Evolutionary conservation across 2,888 invertebrate genomes (phyloP), one percentile per base, ranked within the genome.

Genomic region (Acholoe squamosa): DNA sequence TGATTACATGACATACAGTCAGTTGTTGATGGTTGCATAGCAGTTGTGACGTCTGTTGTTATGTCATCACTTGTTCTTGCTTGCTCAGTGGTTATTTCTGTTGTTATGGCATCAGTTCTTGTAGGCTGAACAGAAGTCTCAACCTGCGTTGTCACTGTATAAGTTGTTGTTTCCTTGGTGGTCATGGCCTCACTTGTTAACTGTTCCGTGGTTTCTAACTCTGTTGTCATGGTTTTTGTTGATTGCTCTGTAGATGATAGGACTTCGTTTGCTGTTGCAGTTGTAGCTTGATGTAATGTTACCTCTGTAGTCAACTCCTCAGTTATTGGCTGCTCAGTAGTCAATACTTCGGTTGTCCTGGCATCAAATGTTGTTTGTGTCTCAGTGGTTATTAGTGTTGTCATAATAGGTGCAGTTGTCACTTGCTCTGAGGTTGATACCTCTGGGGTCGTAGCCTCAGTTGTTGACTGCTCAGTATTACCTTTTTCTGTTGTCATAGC

Each of bases 41-140:
- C 19, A 1, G 25, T 71, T 71, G 28, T 14, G 0, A n/a, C 71
- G 3, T 28, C 71, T 71, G 25, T 71, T 71, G 25, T 25, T 28
- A 71, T 71, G 31, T 25, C 71, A 28, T 25, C 71, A 71, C 28
- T 71, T n/a, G 71, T 71, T 3, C 10, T 61, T 61, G 19, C 10
- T 3, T n/a, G 19, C n/a, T 43, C 43, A 43, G 43, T 61, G 25
- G 61, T n/a, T 61, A 1, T 61, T 19, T 19, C 43, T 43, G 43
- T 43, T 71, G 71, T 71, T 19, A 61, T 61, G 61, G 61, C 61
- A 61, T 61, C 61, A 61, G 61, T 71, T 33, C 43, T 84, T 84
- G 84, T 84, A 43, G 43, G 19, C 16, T n/a, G 33, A 1, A 3
- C 84, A 51, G 84, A 7, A 3, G 71, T 28, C 28, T 25, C 28